Percentiles rank a stretch among this genome's conserved stretches.
phyloP scores from a whole-genome alignment of 2,113 vertebrate genomes.

The Cyprinodon variegatus region DNA sequence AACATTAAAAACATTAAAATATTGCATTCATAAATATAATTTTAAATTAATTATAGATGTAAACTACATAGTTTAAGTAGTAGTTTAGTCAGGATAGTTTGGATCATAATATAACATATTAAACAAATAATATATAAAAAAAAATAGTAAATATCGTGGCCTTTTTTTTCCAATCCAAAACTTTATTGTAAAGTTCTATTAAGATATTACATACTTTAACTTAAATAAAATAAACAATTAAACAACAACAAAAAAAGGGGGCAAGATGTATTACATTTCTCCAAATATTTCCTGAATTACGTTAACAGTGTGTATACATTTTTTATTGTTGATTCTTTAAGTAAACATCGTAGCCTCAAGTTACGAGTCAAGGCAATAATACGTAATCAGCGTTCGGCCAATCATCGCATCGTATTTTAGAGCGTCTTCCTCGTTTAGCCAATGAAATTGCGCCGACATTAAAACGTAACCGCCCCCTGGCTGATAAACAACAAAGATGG shows the following conservation, averaged over 20 bases:
- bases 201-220: too few species aligned
- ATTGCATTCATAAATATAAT: not conserved
- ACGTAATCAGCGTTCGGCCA: slow-evolving; percentile 33
- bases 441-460: slow-evolving; percentile 17
- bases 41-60: not conserved
- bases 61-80: not conserved
- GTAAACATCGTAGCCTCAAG: too few species aligned
- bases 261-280: too few species aligned
- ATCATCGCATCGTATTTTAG: not conserved
- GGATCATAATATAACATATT: not conserved
- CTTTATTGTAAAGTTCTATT: too few species aligned
- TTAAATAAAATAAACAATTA: too few species aligned
- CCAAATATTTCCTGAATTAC: too few species aligned
- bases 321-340: too few species aligned
- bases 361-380: not conserved
- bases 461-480: slow-evolving; percentile 21
- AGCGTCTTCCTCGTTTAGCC: not conserved
- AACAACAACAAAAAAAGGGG: too few species aligned
- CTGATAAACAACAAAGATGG: slow-evolving; percentile 63
- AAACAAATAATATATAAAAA: too few species aligned
- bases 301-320: too few species aligned
- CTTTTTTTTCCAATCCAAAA: too few species aligned
- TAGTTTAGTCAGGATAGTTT: not conserved
- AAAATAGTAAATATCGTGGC: too few species aligned
- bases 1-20: not conserved